Percentiles rank a stretch among this genome's conserved stretches.
Evolutionary conservation across 2,113 vertebrate species (phyloP).

Genomic region (Sphyrna mokarran): DNA sequence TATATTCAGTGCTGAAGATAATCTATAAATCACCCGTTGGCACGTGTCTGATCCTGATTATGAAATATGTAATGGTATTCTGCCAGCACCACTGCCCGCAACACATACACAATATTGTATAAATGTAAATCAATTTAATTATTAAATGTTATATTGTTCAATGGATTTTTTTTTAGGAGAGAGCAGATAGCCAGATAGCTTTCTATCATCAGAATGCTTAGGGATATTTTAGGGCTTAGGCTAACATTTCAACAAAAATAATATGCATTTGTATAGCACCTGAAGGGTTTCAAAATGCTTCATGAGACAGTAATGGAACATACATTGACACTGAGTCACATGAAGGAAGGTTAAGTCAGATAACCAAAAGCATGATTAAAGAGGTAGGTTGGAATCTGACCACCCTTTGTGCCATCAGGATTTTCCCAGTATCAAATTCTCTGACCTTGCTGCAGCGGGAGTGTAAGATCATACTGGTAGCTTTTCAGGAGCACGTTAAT

Average conservation of each 20-base stretch:
- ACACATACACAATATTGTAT: not conserved
- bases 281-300: not conserved
- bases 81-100: no score
- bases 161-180: not conserved
- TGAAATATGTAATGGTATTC: not conserved
- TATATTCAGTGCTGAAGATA: not conserved
- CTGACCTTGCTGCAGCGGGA: no score
- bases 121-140: not conserved
- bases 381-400: not conserved
- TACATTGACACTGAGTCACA: not conserved
- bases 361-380: not conserved
- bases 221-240: not conserved
- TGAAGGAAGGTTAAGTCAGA: not conserved
- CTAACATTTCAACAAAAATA: not conserved
- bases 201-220: not conserved
- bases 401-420: no score
- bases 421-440: no score
- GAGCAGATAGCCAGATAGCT: not conserved
- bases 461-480: no score
- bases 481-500: no score
- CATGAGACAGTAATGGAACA: not conserved
- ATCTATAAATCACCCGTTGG: not conserved
- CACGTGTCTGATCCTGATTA: not conserved
- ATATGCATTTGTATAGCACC: not conserved
- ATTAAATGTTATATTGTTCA: not conserved